phyloP scores from a whole-genome alignment of 2,888 invertebrate genomes.

The Drosophila maculinotata region DNA sequence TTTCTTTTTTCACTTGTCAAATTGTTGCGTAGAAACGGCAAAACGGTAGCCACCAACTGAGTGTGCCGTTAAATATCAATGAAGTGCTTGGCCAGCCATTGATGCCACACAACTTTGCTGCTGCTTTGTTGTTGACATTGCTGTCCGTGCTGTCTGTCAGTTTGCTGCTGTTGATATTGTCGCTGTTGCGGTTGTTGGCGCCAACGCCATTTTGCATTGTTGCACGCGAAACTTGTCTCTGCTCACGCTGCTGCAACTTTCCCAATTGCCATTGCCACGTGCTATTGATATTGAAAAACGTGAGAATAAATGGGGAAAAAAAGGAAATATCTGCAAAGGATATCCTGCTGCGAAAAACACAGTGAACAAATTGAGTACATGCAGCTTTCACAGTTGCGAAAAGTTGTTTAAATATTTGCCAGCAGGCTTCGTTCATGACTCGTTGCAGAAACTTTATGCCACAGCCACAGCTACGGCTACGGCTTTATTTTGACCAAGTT shows the following conservation, averaged over 20 bases:
- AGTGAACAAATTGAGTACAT: slow-evolving; percentile 19
- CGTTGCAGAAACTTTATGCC: slow-evolving; percentile 13
- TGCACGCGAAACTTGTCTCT: slow-evolving; percentile 58
- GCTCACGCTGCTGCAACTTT: slow-evolving; percentile 41
- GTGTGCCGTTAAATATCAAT: slow-evolving; percentile 69
- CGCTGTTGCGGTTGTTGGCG: slow-evolving; percentile 34
- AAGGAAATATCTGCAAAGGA: neutral
- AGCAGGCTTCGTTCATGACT: neutral
- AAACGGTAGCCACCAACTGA: slow-evolving; percentile 47
- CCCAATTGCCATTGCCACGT: slow-evolving; percentile 34
- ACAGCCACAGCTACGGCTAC: slow-evolving; percentile 1
- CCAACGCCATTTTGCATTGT: slow-evolving; percentile 66
- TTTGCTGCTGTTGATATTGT: slow-evolving; percentile 11
- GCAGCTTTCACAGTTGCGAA: neutral
- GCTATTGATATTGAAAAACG: slow-evolving; percentile 25
- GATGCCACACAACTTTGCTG: slow-evolving; percentile 7
- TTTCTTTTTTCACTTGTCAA: slow-evolving; percentile 45
- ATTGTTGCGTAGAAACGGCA: slow-evolving; percentile 76
- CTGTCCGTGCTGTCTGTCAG: slow-evolving; percentile 15
- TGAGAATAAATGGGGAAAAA: neutral
- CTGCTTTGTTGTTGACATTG: neutral
- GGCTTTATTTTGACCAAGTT: neutral
- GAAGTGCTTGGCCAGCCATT: slow-evolving; percentile 34
- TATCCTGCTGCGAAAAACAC: slow-evolving; percentile 1
- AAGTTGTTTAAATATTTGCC: too few species aligned